Conservation (phyloP, 2,888 invertebrate species). For the Cylloceria caligata region DNA sequence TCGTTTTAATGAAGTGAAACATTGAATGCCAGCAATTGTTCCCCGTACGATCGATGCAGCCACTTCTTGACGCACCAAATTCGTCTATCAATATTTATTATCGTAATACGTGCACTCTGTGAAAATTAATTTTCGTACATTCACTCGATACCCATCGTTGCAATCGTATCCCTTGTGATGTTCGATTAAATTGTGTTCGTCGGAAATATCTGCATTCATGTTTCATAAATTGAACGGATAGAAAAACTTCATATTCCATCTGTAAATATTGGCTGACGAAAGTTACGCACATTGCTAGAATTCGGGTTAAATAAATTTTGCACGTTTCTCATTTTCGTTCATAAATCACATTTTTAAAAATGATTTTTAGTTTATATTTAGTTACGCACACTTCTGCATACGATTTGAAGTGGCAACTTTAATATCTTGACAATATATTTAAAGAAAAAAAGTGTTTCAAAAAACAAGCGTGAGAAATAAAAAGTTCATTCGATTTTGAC, state of each 20-base stretch:
- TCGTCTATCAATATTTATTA: slow-evolving; percentile 38
- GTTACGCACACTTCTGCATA: not conserved
- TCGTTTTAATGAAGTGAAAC: slow-evolving; percentile 17
- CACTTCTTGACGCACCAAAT: slow-evolving; percentile 5
- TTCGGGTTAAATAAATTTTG: not conserved
- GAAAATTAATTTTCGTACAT: slow-evolving; percentile 24
- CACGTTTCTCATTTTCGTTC: not conserved
- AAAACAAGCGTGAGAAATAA: no score
- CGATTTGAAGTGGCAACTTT: not conserved
- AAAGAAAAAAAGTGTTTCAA: no score
- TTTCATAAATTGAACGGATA: not conserved
- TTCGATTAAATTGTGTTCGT: slow-evolving; percentile 10
- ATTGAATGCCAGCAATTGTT: slow-evolving; percentile 22
- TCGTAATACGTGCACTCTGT: slow-evolving; percentile 19
- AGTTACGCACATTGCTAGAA: not conserved
- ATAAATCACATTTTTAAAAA: not conserved
- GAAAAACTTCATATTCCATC: slow-evolving; percentile 8
- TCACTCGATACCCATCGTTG: not conserved
- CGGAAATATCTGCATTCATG: not conserved
- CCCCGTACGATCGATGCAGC: slow-evolving; percentile 18
- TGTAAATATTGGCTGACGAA: slow-evolving; percentile 3
- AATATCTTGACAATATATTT: no score
- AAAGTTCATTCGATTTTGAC: no score
- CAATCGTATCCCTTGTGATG: slow-evolving; percentile 5
- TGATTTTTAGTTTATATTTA: not conserved